These are phyloP conservation scores for Aspidapion aeneum DNA, from an alignment of 2,888 invertebrate genomes.

Conservation along the genomic window DNA sequence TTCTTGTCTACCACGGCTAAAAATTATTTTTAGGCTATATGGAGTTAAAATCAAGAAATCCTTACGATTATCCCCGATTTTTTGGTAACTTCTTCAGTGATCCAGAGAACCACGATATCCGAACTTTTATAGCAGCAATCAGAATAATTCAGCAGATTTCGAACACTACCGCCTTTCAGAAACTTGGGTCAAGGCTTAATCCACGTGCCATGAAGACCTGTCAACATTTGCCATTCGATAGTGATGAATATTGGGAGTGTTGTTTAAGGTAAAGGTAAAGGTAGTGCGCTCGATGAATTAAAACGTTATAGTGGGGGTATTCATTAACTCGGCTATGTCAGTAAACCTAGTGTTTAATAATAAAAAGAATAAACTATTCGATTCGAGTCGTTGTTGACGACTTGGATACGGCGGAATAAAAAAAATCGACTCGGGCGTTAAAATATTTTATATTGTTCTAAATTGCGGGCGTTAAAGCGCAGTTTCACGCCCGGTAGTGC, in stretches of 20 bases:
- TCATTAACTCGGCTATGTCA: no score
- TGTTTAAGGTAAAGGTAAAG: conserved; percentile 48
- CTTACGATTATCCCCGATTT: conserved; percentile 57
- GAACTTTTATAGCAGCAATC: conserved; percentile 54
- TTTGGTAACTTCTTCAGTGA: conserved; percentile 51
- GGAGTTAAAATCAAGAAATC: conserved; percentile 52
- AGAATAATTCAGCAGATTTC: conserved; percentile 49
- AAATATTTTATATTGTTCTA: no score
- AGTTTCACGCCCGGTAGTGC: no score
- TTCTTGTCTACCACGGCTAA: no score
- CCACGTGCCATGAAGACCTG: conserved; percentile 56
- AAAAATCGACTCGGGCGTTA: no score
- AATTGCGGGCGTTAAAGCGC: no score
- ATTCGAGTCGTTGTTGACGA: no score
- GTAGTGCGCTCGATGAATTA: no score
- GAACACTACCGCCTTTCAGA: conserved; percentile 50
- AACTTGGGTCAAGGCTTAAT: conserved; percentile 57
- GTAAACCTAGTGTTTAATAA: no score
- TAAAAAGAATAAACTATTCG: no score
- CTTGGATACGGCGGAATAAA: no score
- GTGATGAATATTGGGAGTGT: conserved; percentile 67
- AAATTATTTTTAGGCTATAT: conserved; percentile 34
- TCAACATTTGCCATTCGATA: conserved; percentile 50
- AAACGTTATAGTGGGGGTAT: no score
- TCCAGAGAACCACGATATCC: conserved; percentile 46